These are phyloP conservation scores for Hassar affinis DNA, from an alignment of 2,113 vertebrate genomes.

Conservation along the genomic window DNA sequence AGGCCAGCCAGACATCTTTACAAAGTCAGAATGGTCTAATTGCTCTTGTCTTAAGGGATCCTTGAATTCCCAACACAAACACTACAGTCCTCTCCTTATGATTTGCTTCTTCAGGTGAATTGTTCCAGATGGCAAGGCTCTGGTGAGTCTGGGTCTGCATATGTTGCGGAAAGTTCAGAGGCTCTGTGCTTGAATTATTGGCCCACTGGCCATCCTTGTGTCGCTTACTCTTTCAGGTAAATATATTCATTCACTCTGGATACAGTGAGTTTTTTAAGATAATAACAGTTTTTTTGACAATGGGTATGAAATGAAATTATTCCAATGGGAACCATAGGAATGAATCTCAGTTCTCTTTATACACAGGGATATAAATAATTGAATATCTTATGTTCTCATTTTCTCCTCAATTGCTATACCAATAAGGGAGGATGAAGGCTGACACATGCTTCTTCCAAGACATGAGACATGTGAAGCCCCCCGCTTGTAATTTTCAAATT, in stretches of 20 bases:
- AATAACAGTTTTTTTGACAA: neutral
- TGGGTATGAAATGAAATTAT: neutral
- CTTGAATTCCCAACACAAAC: constrained; percentile 5
- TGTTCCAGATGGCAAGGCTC: constrained; percentile 26
- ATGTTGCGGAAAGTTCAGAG: constrained; percentile 42
- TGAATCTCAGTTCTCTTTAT: neutral
- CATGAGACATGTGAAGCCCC: neutral
- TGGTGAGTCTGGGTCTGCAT: constrained; percentile 24
- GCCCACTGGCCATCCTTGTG: constrained; percentile 58
- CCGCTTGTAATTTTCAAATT: neutral
- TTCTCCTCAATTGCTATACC: neutral
- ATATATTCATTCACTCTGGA: neutral
- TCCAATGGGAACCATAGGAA: neutral
- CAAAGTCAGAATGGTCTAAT: neutral
- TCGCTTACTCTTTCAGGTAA: constrained; percentile 76
- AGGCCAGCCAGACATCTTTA: neutral
- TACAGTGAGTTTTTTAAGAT: neutral
- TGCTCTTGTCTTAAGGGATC: neutral
- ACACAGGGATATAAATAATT: neutral
- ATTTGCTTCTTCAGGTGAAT: constrained; percentile 34
- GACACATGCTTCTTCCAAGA: neutral
- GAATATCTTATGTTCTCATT: neutral
- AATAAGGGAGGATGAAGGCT: neutral
- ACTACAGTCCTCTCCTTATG: neutral
- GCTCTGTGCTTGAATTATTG: constrained; percentile 71